These are phyloP conservation scores for Semotilus atromaculatus DNA, from an alignment of 2,797 vertebrate genomes.

Conservation along the genomic window DNA sequence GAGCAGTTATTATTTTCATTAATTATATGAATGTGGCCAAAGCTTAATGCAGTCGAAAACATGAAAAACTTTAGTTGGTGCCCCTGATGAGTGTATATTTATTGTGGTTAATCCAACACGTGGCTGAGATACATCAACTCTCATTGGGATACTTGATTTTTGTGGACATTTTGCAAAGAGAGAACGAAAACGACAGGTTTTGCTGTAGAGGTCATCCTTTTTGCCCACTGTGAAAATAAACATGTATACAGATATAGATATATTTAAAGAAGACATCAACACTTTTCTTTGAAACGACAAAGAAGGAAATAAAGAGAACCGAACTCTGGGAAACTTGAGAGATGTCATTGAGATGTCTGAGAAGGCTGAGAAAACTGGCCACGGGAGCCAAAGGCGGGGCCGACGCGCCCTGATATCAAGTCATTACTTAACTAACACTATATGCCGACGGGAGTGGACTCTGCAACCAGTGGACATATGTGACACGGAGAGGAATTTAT, in stretches of 20 bases:
- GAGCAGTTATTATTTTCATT: slow-evolving; percentile 83
- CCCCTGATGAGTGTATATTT: slow-evolving; percentile 82
- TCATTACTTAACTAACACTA: slow-evolving; percentile 80
- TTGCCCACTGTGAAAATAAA: slow-evolving; percentile 97
- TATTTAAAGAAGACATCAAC: slow-evolving; percentile 91
- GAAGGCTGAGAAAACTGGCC: slow-evolving; percentile 82
- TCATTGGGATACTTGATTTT: slow-evolving; percentile 87
- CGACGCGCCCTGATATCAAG: slow-evolving; percentile 79
- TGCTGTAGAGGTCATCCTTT: slow-evolving; percentile 84
- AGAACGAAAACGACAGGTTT: slow-evolving; percentile 78
- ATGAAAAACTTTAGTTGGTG: slow-evolving; percentile 77
- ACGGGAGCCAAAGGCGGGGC: slow-evolving; percentile 77
- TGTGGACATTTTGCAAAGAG: slow-evolving; percentile 84
- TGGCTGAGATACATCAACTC: slow-evolving; percentile 77
- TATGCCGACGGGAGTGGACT: slow-evolving; percentile 79
- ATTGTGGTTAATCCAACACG: slow-evolving; percentile 79
- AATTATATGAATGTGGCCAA: slow-evolving; percentile 93
- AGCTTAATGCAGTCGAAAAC: slow-evolving; percentile 90
- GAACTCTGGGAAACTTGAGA: slow-evolving; percentile 86
- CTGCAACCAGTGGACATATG: slow-evolving; percentile 78
- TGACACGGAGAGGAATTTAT: slow-evolving; percentile 76
- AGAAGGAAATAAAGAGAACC: slow-evolving; percentile 77
- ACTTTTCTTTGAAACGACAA: slow-evolving; percentile 78
- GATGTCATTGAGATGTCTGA: slow-evolving; percentile 86
- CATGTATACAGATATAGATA: slow-evolving; percentile 89